Conservation (phyloP, 1,140 invertebrate genomes). For the Berghia stephanieae region DNA sequence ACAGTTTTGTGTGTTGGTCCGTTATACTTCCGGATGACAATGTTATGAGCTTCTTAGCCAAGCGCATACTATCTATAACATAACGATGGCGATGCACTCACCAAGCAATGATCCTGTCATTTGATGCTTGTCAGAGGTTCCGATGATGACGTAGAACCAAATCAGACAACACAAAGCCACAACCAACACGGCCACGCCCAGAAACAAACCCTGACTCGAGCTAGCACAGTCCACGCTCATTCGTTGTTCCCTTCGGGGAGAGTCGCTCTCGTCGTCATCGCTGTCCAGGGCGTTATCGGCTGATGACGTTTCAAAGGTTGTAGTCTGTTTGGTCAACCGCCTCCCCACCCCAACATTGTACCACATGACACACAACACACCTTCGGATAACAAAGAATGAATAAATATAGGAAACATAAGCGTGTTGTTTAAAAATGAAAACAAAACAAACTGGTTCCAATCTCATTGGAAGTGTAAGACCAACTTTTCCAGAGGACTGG, state of each 20-base stretch:
- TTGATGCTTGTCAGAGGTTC: background rate
- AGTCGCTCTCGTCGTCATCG: conserved; percentile 26
- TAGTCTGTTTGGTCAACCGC: background rate
- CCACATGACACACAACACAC: conserved; percentile 54
- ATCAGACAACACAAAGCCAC: conserved; percentile 70
- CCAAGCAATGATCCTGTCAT: background rate
- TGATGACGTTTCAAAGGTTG: background rate
- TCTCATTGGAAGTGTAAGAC: too few relatives aligned
- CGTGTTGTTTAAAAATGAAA: background rate
- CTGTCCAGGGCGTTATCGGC: conserved; percentile 12
- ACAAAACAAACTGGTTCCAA: too few relatives aligned
- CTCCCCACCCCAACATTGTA: conserved; percentile 42
- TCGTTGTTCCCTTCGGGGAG: conserved; percentile 28
- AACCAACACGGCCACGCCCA: conserved; percentile 86
- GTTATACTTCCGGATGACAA: too few relatives aligned
- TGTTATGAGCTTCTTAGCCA: too few relatives aligned
- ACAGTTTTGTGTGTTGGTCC: too few relatives aligned
- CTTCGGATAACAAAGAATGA: conserved; percentile 24
- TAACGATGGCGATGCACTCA: too few relatives aligned
- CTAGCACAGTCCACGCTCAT: conserved; percentile 76
- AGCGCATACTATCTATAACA: too few relatives aligned
- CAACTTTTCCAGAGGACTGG: too few relatives aligned
- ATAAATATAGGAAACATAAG: background rate
- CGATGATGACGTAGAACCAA: conserved; percentile 25
- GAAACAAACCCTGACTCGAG: conserved; percentile 88